These are phyloP conservation scores for Acipenser oxyrinchus DNA, from an alignment of 2,797 vertebrate species.

Conservation along the genomic window DNA sequence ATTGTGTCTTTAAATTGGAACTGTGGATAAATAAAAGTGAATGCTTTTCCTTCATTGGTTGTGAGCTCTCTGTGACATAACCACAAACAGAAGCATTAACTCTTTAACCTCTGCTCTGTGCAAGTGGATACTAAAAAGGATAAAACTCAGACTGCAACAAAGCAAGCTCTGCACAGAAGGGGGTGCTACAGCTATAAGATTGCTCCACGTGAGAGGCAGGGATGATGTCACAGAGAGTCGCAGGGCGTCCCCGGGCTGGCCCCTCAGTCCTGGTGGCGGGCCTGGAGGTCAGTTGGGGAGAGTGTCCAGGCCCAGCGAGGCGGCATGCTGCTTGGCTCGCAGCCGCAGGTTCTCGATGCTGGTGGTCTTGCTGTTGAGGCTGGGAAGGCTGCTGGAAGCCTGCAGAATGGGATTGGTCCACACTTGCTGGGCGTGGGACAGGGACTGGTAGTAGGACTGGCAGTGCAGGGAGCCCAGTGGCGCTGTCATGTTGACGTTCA, in stretches of 20 bases:
- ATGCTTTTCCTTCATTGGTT: too few relatives aligned
- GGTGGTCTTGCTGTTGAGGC: constrained; percentile 97
- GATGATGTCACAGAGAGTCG: too few relatives aligned
- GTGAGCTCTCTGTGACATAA: too few relatives aligned
- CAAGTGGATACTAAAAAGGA: too few relatives aligned
- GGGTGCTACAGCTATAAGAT: too few relatives aligned
- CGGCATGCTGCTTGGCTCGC: constrained; percentile 92
- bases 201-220: too few relatives aligned
- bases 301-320: constrained; percentile 88
- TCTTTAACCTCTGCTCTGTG: too few relatives aligned
- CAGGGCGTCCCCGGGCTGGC: constrained; percentile 21
- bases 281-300: constrained; percentile 77
- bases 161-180: too few relatives aligned
- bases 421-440: constrained; percentile 90
- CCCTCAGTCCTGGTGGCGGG: constrained; percentile 8
- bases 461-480: constrained; percentile 87
- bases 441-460: constrained; percentile 94
- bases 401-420: constrained; percentile 89
- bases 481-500: constrained; percentile 88
- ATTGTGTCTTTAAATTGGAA: too few relatives aligned
- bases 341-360: constrained; percentile 96
- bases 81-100: too few relatives aligned
- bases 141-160: too few relatives aligned
- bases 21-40: too few relatives aligned
- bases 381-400: constrained; percentile 59